Percentiles rank a stretch among this genome's conserved stretches.
phyloP scores from a whole-genome alignment of 2,888 invertebrate species.

The Oxyteleia sp. region DNA sequence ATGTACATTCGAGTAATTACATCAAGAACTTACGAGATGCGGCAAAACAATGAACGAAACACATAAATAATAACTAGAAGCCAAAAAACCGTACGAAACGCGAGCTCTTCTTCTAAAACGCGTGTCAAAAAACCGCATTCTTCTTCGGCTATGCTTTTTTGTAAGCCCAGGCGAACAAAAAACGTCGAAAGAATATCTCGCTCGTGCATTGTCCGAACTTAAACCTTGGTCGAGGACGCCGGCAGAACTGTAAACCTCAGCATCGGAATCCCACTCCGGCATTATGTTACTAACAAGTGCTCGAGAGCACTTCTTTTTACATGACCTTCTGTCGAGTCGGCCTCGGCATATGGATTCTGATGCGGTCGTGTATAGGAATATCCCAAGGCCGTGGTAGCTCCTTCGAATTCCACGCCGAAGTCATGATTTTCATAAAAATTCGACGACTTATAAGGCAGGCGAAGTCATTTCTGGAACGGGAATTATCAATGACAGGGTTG shows the following conservation, averaged over 20 bases:
- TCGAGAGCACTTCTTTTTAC: slow-evolving; percentile 75
- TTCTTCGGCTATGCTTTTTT: slow-evolving; percentile 43
- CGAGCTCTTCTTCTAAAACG: slow-evolving; percentile 23
- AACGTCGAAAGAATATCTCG: slow-evolving; percentile 37
- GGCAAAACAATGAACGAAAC: slow-evolving; percentile 23
- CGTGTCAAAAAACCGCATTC: slow-evolving; percentile 53
- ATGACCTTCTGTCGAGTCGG: slow-evolving; percentile 78
- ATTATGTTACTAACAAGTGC: slow-evolving; percentile 71
- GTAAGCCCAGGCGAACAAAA: slow-evolving; percentile 28
- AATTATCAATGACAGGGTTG: slow-evolving; percentile 48
- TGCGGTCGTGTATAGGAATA: slow-evolving; percentile 64
- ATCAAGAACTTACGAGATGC: background rate
- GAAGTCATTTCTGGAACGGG: slow-evolving; percentile 48
- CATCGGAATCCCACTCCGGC: slow-evolving; percentile 56
- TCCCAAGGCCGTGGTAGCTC: slow-evolving; percentile 68
- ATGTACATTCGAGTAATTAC: background rate
- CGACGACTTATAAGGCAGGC: slow-evolving; percentile 49
- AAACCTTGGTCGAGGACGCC: slow-evolving; percentile 57
- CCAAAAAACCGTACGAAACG: slow-evolving; percentile 24
- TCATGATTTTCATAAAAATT: slow-evolving; percentile 68
- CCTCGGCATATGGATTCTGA: slow-evolving; percentile 71
- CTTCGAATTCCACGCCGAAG: slow-evolving; percentile 68
- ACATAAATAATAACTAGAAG: slow-evolving; percentile 31
- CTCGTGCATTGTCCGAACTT: slow-evolving; percentile 58
- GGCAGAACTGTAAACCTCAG: slow-evolving; percentile 66